Evolutionary conservation across 1,140 invertebrate genomes (phyloP).

Genomic region (Drosophila lowei): DNA sequence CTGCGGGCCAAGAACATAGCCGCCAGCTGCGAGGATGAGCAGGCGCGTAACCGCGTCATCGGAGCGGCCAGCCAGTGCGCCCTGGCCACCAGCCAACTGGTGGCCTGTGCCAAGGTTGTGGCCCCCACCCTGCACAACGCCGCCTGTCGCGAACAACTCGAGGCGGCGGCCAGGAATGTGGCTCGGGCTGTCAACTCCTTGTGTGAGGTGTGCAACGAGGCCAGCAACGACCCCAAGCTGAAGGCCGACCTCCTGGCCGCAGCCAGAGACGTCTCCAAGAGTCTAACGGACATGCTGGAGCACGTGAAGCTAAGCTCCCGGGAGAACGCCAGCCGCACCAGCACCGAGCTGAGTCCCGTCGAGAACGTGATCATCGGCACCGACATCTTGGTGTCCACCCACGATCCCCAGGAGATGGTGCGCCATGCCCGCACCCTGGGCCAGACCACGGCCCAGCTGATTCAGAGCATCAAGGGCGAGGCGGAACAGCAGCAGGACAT

Average conservation of each 20-base stretch:
- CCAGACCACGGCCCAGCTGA: conserved; percentile 95
- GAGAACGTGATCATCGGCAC: conserved; percentile 96
- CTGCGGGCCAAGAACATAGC: conserved; percentile 97
- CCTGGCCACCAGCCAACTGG: conserved; percentile 97
- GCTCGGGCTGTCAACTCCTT: conserved; percentile 95
- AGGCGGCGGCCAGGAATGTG: conserved; percentile 96
- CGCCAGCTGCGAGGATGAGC: conserved; percentile 91
- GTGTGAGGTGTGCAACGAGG: conserved; percentile 92
- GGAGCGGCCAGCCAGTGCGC: conserved; percentile 98
- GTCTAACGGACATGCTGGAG: conserved; percentile 94
- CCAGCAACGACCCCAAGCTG: conserved; percentile 86
- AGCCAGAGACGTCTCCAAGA: conserved; percentile 94
- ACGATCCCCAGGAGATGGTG: conserved; percentile 96
- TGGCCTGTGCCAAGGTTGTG: conserved; percentile 98
- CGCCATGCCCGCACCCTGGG: conserved; percentile 95
- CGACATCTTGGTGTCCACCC: conserved; percentile 93
- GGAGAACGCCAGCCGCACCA: conserved; percentile 84
- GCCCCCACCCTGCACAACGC: conserved; percentile 93
- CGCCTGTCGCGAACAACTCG: conserved; percentile 96
- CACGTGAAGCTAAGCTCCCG: conserved; percentile 90
- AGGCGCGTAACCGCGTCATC: conserved; percentile 94
- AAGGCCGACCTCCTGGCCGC: conserved; percentile 92
- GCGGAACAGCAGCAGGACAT: conserved; percentile 94
- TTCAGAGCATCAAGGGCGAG: conserved; percentile 96
- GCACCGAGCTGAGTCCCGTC: conserved; percentile 90